Percentiles rank a stretch among this genome's conserved stretches.
Evolutionary conservation across 2,888 invertebrate genomes (phyloP).

Genomic region (Ophonus ardosiacus): DNA sequence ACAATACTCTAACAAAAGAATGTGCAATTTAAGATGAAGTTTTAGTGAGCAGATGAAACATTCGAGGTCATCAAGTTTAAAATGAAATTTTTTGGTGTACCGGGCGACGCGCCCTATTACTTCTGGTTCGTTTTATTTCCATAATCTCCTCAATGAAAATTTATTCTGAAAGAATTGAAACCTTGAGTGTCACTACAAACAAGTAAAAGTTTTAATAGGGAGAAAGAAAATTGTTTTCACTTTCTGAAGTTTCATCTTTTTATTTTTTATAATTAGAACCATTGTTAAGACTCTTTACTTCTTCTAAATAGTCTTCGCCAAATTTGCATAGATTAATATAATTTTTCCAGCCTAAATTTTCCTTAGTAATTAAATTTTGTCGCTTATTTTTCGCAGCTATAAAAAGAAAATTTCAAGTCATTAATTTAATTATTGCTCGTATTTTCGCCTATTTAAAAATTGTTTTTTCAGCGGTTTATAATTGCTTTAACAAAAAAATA

Average conservation of each 20-base stretch:
- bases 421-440: conserved; percentile 34
- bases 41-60: no score
- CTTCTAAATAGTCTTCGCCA: conserved; percentile 48
- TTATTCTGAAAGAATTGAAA: conserved; percentile 8
- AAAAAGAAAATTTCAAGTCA: conserved; percentile 13
- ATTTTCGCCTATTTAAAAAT: conserved; percentile 14
- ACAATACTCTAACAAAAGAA: no score
- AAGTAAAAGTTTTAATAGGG: conserved; percentile 57
- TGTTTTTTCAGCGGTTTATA: not conserved
- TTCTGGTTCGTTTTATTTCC: not conserved
- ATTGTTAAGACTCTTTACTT: conserved; percentile 50
- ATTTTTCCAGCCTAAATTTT: conserved; percentile 36
- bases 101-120: not conserved
- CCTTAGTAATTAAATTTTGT: conserved; percentile 41
- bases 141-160: conserved; percentile 26
- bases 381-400: conserved; percentile 18
- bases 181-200: conserved; percentile 30
- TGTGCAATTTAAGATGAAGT: no score
- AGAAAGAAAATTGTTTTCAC: conserved; percentile 56
- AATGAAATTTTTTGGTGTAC: not conserved
- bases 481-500: not conserved
- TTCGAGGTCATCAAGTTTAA: no score
- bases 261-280: conserved; percentile 52
- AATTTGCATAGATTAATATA: conserved; percentile 58
- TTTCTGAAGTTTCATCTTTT: conserved; percentile 52